A percentile compares a stretch with the other conserved stretches of the same genome.
Conservation (phyloP, 1,140 invertebrate genomes). For the Oryctes rhinoceros region DNA sequence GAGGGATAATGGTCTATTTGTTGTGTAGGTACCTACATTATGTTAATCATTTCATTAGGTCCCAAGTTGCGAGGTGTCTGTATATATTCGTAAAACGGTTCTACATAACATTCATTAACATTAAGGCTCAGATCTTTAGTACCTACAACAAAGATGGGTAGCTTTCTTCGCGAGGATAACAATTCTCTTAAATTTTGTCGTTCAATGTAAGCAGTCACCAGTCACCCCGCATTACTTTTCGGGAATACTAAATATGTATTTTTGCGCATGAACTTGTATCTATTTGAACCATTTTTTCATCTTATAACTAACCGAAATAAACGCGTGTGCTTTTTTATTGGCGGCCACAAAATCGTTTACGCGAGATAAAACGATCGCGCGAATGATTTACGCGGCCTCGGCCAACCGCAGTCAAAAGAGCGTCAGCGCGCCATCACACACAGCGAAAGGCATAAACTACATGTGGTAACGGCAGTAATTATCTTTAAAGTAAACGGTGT, state of each 20-base stretch:
- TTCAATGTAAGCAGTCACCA: too few species aligned
- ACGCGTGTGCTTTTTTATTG: slow-evolving; percentile 26
- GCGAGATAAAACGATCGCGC: slow-evolving; percentile 28
- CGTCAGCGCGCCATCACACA: slow-evolving; percentile 41
- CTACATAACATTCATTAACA: too few species aligned
- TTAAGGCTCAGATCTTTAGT: too few species aligned
- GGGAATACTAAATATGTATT: background rate
- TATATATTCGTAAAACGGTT: too few species aligned
- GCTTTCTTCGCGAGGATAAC: too few species aligned
- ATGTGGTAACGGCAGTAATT: slow-evolving; percentile 53
- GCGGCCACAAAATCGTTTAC: slow-evolving; percentile 33
- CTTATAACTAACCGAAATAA: slow-evolving; percentile 34
- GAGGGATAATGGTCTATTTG: too few species aligned
- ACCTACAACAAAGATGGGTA: too few species aligned
- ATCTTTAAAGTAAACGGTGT: slow-evolving; percentile 56
- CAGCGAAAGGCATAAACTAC: slow-evolving; percentile 53
- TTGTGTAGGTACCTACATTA: too few species aligned
- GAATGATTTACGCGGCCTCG: slow-evolving; percentile 45
- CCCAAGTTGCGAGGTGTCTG: too few species aligned
- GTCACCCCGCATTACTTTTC: too few species aligned
- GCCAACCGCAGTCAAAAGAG: slow-evolving; percentile 44
- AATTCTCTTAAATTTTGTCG: too few species aligned
- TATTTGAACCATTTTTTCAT: slow-evolving; percentile 25
- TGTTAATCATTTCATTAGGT: too few species aligned
- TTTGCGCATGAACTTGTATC: background rate